Evolutionary conservation across 2,113 vertebrate species (phyloP).

Genomic region (Ciconia maguari): DNA sequence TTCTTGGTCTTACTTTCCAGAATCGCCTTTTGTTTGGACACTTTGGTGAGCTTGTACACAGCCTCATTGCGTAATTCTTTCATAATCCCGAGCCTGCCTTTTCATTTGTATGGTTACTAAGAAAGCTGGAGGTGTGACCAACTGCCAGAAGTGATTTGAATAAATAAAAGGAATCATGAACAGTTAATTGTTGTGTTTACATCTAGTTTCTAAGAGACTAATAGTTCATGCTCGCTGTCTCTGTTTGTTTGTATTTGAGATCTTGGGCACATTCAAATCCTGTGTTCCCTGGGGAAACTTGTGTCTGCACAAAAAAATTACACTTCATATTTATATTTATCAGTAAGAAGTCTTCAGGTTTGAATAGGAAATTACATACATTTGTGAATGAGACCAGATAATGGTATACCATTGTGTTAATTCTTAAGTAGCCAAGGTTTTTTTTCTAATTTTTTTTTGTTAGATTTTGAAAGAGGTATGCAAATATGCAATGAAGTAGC

Average conservation of each 20-base stretch:
- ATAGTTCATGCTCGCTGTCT: not conserved
- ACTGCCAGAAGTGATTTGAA: conserved; percentile 20
- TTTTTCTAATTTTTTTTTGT: fast-evolving
- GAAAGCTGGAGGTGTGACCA: conserved; percentile 12
- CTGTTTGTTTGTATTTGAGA: not conserved
- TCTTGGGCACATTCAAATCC: not conserved
- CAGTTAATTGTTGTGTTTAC: conserved; percentile 54
- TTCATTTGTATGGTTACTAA: conserved; percentile 37
- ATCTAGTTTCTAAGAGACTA: conserved; percentile 51
- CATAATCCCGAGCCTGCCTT: not conserved
- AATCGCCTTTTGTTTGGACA: not conserved
- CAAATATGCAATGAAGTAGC: not conserved
- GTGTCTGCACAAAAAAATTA: not conserved
- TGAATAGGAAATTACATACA: not conserved
- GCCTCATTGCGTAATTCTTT: not conserved
- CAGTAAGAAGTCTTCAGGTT: not conserved
- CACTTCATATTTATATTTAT: not conserved
- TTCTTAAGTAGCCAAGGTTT: not conserved
- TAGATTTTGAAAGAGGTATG: not conserved
- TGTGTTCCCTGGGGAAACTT: not conserved
- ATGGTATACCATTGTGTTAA: not conserved
- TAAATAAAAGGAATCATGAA: conserved; percentile 15
- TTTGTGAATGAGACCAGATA: not conserved
- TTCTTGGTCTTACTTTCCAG: conserved; percentile 17
- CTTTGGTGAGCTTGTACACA: not conserved